Evolutionary conservation across 2,888 invertebrate species (phyloP).

Genomic region (Meloe dianella): DNA sequence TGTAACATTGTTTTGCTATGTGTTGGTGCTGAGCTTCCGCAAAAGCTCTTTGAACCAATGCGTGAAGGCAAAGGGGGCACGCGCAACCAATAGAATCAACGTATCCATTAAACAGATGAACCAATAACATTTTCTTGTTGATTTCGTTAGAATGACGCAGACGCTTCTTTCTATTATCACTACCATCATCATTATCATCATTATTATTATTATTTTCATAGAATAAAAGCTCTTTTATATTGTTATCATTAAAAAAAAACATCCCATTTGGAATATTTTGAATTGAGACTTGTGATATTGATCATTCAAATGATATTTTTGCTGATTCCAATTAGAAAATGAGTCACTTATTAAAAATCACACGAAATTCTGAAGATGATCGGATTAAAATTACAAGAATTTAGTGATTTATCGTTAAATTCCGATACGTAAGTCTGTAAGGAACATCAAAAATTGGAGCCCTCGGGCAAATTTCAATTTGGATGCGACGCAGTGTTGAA

Average conservation of each 20-base stretch:
- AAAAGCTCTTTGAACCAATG: conserved; percentile 43
- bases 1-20: background rate
- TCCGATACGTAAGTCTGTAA: background rate
- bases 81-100: conserved; percentile 51
- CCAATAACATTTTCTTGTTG: conserved; percentile 46
- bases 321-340: background rate
- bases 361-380: background rate
- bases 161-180: conserved; percentile 26
- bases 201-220: conserved; percentile 39
- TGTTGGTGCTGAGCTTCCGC: conserved; percentile 34
- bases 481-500: too few species aligned
- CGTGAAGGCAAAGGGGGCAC: conserved; percentile 47
- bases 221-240: conserved; percentile 23
- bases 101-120: conserved; percentile 41
- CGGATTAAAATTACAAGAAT: background rate
- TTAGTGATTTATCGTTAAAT: background rate
- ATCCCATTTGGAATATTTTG: background rate
- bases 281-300: background rate
- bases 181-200: conserved; percentile 25
- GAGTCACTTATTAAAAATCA: background rate
- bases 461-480: background rate
- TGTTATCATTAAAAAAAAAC: background rate
- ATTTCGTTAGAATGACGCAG: conserved; percentile 31
- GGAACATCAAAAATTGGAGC: background rate
- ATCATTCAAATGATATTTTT: background rate